Base-by-base conservation (phyloP, 2,888 invertebrate genomes). In the Chironomus tentans region DNA sequence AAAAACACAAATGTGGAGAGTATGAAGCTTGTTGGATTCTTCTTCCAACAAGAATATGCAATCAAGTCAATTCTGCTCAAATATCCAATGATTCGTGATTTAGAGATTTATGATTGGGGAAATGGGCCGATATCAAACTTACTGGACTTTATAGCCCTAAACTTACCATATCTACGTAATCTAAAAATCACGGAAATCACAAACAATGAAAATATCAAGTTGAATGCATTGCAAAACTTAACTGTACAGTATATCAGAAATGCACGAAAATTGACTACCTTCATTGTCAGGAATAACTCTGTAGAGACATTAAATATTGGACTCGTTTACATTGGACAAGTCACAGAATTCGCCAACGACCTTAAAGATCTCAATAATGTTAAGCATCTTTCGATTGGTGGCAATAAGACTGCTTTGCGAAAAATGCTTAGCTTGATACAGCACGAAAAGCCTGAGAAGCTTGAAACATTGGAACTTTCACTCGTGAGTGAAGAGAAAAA, bases 71-170 rank as follows among this genome's bases (percentile, higher is more conserved):
- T 74, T 28, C 22, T 74, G 4, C 12, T 38, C 7, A 65, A 48
- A 65, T 74, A 47, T 48, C 74, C 74, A 22, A 61, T 61, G 15
- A 47, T 74, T 21, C 46, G 47, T 21, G 24, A 74, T 21, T 62
- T 74, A 2, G 74, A 74, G n/a, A n/a, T 74, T 4, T 12, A 68
- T 13, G 74, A 74, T 15, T 74, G 74, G 74, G 68, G 74, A 13
- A 22, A 50, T 56, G 70, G 48, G 3, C 15, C 71, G 2, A 4
- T 38, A 12, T 22, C 47, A 2, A 47, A 74, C n/a, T 18, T 74
- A n/a, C 13, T 65, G 4, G n/a, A n/a, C 13, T 65, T 74, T 38
- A 48, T 74, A 0, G 12, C 68, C 3, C 22, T 15, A 65, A 24
- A 68, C 12, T 68, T 74, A 3, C 47, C 68, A 7, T 18, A 74